phyloP scores from a whole-genome alignment of 1,140 invertebrate genomes.

The Helicoverpa zea region DNA sequence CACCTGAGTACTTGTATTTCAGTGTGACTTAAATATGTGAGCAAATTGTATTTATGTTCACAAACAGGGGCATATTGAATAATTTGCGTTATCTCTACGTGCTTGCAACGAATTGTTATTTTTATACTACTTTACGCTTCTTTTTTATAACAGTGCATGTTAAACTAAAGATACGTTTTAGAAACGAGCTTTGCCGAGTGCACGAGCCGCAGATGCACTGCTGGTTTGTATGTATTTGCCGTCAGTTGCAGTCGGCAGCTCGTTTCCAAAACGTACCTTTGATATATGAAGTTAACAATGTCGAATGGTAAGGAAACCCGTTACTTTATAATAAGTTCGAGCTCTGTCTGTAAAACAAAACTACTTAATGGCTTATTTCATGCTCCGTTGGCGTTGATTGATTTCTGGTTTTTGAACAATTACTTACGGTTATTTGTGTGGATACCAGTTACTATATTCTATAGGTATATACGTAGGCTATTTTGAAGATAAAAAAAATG shows the following conservation, averaged over 20 bases:
- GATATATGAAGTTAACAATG: too few relatives aligned
- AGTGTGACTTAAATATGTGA: constrained; percentile 8
- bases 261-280: too few relatives aligned
- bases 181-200: too few relatives aligned
- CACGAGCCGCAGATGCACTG: too few relatives aligned
- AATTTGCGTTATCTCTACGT: constrained; percentile 12
- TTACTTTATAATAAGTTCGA: constrained; percentile 11
- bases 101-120: neutral
- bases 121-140: neutral
- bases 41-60: neutral
- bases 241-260: too few relatives aligned
- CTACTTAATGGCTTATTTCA: constrained; percentile 26
- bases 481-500: too few relatives aligned
- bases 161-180: too few relatives aligned
- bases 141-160: too few relatives aligned
- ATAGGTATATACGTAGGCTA: neutral
- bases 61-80: neutral
- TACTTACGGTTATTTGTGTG: constrained; percentile 27
- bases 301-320: neutral
- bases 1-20: neutral
- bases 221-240: too few relatives aligned
- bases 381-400: constrained; percentile 27
- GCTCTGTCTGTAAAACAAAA: constrained; percentile 28
- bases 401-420: constrained; percentile 38
- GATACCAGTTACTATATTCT: neutral